Evolutionary conservation across 2,888 invertebrate genomes (phyloP).

Genomic region (Drosophila heteroneura): DNA sequence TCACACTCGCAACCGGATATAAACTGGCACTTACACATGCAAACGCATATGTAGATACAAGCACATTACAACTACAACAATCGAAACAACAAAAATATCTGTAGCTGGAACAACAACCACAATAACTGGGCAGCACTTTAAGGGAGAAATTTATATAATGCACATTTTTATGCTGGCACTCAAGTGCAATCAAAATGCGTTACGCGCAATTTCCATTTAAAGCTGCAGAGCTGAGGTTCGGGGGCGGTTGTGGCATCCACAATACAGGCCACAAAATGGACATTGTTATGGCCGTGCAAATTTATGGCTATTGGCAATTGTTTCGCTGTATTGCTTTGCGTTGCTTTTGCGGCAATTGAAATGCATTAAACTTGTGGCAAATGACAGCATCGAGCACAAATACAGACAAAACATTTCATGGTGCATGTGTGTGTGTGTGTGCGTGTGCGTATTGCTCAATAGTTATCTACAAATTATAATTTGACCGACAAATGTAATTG

Average conservation of each 20-base stretch:
- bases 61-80: constrained; percentile 33
- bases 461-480: constrained; percentile 26
- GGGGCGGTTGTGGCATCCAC: constrained; percentile 26
- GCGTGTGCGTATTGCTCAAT: not conserved
- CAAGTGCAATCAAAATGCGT: constrained; percentile 77
- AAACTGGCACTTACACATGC: constrained; percentile 21
- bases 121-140: constrained; percentile 62
- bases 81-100: not conserved
- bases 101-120: not conserved
- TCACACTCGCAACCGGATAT: constrained; percentile 15
- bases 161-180: constrained; percentile 72
- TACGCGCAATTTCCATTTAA: constrained; percentile 72
- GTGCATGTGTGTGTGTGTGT: not conserved
- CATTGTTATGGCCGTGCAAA: constrained; percentile 60
- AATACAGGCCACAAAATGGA: constrained; percentile 67
- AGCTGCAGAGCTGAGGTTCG: constrained; percentile 16
- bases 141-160: constrained; percentile 71
- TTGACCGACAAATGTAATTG: constrained; percentile 54
- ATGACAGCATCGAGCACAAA: constrained; percentile 26
- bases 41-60: constrained; percentile 28
- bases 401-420: not conserved
- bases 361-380: constrained; percentile 39
- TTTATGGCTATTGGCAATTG: constrained; percentile 50
- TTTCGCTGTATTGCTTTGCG: constrained; percentile 1
- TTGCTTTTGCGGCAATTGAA: constrained; percentile 30